These are phyloP conservation scores for Numenius arquata DNA, from an alignment of 2,113 vertebrate genomes.

Conservation along the genomic window DNA sequence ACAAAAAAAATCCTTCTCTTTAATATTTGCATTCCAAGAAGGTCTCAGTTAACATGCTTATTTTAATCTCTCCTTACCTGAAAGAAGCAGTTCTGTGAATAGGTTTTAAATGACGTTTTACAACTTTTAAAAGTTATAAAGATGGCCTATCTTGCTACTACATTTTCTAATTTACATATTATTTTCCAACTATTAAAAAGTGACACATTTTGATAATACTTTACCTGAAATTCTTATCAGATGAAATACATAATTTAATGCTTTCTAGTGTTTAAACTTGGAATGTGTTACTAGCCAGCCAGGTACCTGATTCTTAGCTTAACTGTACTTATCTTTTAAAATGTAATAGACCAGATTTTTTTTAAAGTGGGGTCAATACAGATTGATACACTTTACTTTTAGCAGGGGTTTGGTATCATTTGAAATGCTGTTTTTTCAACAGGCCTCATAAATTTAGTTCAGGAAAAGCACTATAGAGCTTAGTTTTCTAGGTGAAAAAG, in stretches of 20 bases:
- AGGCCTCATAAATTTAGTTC: neutral
- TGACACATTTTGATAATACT: neutral
- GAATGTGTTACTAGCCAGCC: neutral
- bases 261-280: neutral
- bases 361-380: rapidly evolving
- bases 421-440: neutral
- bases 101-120: neutral
- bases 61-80: neutral
- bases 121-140: neutral
- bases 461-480: neutral
- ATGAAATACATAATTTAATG: neutral
- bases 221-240: neutral
- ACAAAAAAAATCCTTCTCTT: neutral
- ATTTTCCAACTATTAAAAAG: neutral
- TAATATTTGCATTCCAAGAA: neutral
- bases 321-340: neutral
- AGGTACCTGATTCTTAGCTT: neutral
- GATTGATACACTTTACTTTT: neutral
- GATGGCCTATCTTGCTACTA: neutral
- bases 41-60: neutral
- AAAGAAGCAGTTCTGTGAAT: neutral
- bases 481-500: neutral
- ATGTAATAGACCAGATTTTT: neutral
- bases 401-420: neutral
- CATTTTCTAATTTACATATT: neutral